phyloP scores from a whole-genome alignment of 2,888 invertebrate species.

The Drosophila eohydei region DNA sequence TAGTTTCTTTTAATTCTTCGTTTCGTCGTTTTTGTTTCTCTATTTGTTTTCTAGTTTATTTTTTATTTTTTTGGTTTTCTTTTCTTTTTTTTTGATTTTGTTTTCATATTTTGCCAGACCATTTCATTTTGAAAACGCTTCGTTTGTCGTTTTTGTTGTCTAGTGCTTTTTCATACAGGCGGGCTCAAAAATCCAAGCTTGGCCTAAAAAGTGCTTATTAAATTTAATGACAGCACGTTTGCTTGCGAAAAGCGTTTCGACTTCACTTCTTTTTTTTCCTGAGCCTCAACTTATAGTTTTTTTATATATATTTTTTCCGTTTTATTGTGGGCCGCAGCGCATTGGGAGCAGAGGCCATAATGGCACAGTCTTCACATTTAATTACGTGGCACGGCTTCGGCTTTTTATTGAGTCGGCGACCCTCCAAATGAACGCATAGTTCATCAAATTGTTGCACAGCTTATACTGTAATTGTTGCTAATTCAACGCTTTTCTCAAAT shows the following conservation, averaged over 20 bases:
- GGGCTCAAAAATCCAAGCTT: slow-evolving; percentile 72
- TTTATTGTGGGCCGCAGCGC: slow-evolving; percentile 57
- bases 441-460: slow-evolving; percentile 44
- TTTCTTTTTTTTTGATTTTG: slow-evolving; percentile 26
- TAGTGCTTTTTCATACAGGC: slow-evolving; percentile 51
- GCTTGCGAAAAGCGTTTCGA: slow-evolving; percentile 74
- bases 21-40: slow-evolving; percentile 30
- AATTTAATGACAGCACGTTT: slow-evolving; percentile 82
- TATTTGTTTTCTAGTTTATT: slow-evolving; percentile 13
- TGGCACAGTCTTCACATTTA: slow-evolving; percentile 68
- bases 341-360: slow-evolving; percentile 72
- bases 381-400: slow-evolving; percentile 64
- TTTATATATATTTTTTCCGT: slow-evolving; percentile 21
- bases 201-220: slow-evolving; percentile 81
- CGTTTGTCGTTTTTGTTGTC: slow-evolving; percentile 33
- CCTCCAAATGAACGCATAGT: slow-evolving; percentile 39
- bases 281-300: slow-evolving; percentile 46
- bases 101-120: slow-evolving; percentile 65
- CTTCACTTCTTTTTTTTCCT: slow-evolving; percentile 33
- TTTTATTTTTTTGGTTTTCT: background rate
- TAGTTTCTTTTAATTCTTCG: slow-evolving; percentile 45
- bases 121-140: slow-evolving; percentile 62
- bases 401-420: slow-evolving; percentile 34
- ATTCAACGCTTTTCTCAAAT: slow-evolving; percentile 36
- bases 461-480: slow-evolving; percentile 54